Evolutionary conservation across 2,797 vertebrate genomes (phyloP), one percentile per base, ranked within the genome.

Genomic region (Emydoidea blandingii): DNA sequence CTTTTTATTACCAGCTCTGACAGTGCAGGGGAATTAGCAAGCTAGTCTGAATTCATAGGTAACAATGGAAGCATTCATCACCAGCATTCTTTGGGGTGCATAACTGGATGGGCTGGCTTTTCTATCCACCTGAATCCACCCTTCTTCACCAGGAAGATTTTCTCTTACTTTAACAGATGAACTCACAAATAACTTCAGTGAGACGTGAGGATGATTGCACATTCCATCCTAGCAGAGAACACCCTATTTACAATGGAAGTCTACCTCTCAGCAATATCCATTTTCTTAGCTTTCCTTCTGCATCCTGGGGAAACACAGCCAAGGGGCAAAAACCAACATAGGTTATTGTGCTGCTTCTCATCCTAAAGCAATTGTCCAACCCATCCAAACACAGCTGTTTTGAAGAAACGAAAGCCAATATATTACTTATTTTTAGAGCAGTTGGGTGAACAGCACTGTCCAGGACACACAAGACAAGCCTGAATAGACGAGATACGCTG

Each of bases 51-150:
- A 12, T 50, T 81, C 44, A 65, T 21, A 80, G 27, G 29, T 49
- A 54, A 78, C 54, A 29, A 41, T 9, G 37, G 5, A 41, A 81
- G 11, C 18, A 16, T 44, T 31, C 7, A 72, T 44, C 37, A 57
- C 37, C 34, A 37, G n/a, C 82, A 84, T 87, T 62, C 68, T 25
- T 50, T 8, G 21, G 57, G 81, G n/a, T 44, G 62, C 16, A 37
- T 37, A 91, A 88, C 81, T 52, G 79, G 89, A 82, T 34, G 57
- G 49, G 34, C 86, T 79, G 5, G 68, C 88, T 91, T 89, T 94
- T 62, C 62, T 76, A 49, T 52, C 78, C 79, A 65, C 49, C 21
- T 93, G 62, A 62, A 87, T 81, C 47, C 88, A 23, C 52, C 49
- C 68, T 37, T 49, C 68, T 37, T 54, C 47, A 27, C 21, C 62